phyloP scores from a whole-genome alignment of 2,888 invertebrate species.

The Thumatha senex region DNA sequence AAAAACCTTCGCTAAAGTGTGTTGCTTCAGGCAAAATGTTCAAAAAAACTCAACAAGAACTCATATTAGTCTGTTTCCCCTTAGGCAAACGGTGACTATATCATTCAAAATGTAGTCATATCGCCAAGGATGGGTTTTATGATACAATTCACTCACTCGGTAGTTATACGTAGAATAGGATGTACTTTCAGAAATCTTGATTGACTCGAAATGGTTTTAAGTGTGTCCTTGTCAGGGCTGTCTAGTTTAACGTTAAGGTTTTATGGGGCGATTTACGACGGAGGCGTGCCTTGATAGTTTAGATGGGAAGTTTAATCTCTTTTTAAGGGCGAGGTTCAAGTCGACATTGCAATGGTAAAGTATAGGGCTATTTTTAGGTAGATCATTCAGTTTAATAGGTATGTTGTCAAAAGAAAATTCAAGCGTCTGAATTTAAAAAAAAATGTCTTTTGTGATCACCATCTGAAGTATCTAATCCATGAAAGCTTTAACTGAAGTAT shows the following conservation, averaged over 20 bases:
- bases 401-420: too few relatives aligned
- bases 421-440: too few relatives aligned
- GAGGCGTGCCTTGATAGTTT: constrained; percentile 8
- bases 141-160: constrained; percentile 32
- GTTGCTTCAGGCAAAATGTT: constrained; percentile 26
- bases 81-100: constrained; percentile 42
- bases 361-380: not conserved
- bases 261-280: constrained; percentile 28
- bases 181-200: constrained; percentile 28
- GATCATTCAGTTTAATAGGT: too few relatives aligned
- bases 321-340: not conserved
- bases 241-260: constrained; percentile 20
- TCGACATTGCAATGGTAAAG: not conserved
- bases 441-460: too few relatives aligned
- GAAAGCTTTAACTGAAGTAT: too few relatives aligned
- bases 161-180: constrained; percentile 26
- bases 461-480: too few relatives aligned
- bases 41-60: constrained; percentile 17
- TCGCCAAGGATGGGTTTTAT: constrained; percentile 26
- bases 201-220: constrained; percentile 23
- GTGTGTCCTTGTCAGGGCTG: constrained; percentile 19
- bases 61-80: constrained; percentile 27
- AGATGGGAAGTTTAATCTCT: constrained; percentile 19
- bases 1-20: constrained; percentile 15
- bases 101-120: constrained; percentile 30